Evolutionary conservation across 1,140 invertebrate genomes (phyloP).

Genomic region (Aphelinus atriplicis): DNA sequence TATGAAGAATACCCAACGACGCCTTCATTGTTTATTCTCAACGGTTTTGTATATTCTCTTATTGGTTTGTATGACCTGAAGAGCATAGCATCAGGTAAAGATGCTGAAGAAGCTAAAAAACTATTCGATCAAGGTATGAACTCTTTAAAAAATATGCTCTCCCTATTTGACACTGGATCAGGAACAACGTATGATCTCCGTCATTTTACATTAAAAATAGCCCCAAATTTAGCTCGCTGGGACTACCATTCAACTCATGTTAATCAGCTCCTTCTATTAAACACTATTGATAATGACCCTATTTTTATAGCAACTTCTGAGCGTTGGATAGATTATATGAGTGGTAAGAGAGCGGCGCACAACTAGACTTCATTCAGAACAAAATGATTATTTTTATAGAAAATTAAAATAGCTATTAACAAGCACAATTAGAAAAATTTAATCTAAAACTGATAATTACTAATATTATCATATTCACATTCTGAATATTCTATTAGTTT

Average conservation of each 20-base stretch:
- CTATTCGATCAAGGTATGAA: slow-evolving; percentile 88
- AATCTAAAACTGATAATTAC: background rate
- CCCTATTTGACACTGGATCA: slow-evolving; percentile 94
- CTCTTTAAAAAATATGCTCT: slow-evolving; percentile 89
- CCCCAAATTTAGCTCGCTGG: slow-evolving; percentile 93
- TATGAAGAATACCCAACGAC: slow-evolving; percentile 99
- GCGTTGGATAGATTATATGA: slow-evolving; percentile 96
- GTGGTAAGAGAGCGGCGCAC: slow-evolving; percentile 91
- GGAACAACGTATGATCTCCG: slow-evolving; percentile 97
- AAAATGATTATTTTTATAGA: slow-evolving; percentile 29
- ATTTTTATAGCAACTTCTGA: slow-evolving; percentile 87
- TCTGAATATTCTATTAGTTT: slow-evolving; percentile 9
- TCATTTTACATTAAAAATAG: slow-evolving; percentile 87
- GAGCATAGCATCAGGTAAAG: slow-evolving; percentile 72
- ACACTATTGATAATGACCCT: slow-evolving; percentile 87
- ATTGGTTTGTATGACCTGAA: slow-evolving; percentile 95
- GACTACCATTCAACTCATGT: slow-evolving; percentile 99
- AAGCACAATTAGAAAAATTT: slow-evolving; percentile 4
- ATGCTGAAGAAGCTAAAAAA: slow-evolving; percentile 71
- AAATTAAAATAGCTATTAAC: slow-evolving; percentile 74
- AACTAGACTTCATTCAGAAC: slow-evolving; percentile 71
- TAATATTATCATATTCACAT: slow-evolving; percentile 13
- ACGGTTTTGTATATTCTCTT: slow-evolving; percentile 98
- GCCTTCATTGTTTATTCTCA: slow-evolving; percentile 94
- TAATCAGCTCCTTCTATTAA: slow-evolving; percentile 91